Evolutionary conservation across 2,113 vertebrate genomes (phyloP), one percentile per base, ranked within the genome.

Genomic region (Eleginops maclovinus): DNA sequence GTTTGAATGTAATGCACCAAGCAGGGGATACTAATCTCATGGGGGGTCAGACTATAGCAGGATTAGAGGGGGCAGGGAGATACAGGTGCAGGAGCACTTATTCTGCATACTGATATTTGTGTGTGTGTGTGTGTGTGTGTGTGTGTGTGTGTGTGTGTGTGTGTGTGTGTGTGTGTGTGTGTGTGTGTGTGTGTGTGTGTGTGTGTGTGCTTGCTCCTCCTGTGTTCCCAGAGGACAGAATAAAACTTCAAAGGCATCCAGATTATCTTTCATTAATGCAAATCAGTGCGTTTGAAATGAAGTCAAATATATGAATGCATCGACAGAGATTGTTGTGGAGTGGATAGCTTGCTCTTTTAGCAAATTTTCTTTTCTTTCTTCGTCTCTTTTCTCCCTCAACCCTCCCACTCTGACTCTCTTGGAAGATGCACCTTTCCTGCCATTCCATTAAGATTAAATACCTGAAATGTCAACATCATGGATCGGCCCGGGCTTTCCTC

Each of bases 211-310:
- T 19, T 70, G 61, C 53, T 44, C 74, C 68, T 80, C 46, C 62
- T 54, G n/a, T 86, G 50, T 65, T 91, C 83, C 83, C 86, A 81
- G 70, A 80, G 85, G 84, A 88, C 65, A 82, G 71, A 81, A 58
- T 65, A 76, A 56, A 88, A 92, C 88, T 88, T 91, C 84, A 93
- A 92, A 91, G 85, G 53, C 87, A 36, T 86, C 70, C 75, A 84
- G 81, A 87, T 90, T 84, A 81, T 91, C 84, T 91, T 84, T 91
- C 59, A 87, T 90, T 87, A 88, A 90, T 91, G 89, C 83, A 91
- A 89, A 92, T 92, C 85, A 88, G 75, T 31, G 62, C 1, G 10
- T 76, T 84, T 66, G 70, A 88, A 88, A 87, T 79, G 19, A 87
- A 84, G 77, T 87, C 78, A 88, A 81, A 88, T 85, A 58, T 77